These are phyloP conservation scores for Abrostola tripartita DNA, from an alignment of 2,888 invertebrate genomes.

Conservation along the genomic window DNA sequence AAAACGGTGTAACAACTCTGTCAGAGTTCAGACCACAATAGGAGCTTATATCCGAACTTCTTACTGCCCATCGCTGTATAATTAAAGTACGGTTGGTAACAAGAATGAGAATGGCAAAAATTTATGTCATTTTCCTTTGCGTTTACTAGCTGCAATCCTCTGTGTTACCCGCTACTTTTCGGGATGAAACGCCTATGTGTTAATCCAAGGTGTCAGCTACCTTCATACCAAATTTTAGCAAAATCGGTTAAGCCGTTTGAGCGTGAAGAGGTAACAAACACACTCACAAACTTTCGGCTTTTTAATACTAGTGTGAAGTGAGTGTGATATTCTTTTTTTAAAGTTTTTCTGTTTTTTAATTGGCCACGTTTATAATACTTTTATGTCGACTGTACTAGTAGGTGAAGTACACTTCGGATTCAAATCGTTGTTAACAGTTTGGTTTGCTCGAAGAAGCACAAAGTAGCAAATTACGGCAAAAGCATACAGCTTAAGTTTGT, in stretches of 20 bases:
- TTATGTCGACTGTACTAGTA: neutral
- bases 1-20: slow-evolving; percentile 46
- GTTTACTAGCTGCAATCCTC: too few species aligned
- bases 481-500: slow-evolving; percentile 4
- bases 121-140: too few species aligned
- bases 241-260: too few species aligned
- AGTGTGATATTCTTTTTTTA: too few species aligned
- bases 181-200: too few species aligned
- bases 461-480: slow-evolving; percentile 1
- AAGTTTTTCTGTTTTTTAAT: neutral
- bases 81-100: slow-evolving; percentile 9
- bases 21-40: slow-evolving; percentile 49
- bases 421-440: slow-evolving; percentile 1
- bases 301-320: too few species aligned
- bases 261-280: too few species aligned
- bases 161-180: too few species aligned
- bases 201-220: too few species aligned
- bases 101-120: too few species aligned
- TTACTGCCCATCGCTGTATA: slow-evolving; percentile 14
- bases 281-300: too few species aligned
- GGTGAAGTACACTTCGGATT: neutral
- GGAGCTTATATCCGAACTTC: slow-evolving; percentile 30
- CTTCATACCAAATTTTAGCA: too few species aligned
- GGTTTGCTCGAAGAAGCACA: neutral
- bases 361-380: neutral